phyloP scores from a whole-genome alignment of 1,140 invertebrate genomes.

The Drosophila rhopaloa region DNA sequence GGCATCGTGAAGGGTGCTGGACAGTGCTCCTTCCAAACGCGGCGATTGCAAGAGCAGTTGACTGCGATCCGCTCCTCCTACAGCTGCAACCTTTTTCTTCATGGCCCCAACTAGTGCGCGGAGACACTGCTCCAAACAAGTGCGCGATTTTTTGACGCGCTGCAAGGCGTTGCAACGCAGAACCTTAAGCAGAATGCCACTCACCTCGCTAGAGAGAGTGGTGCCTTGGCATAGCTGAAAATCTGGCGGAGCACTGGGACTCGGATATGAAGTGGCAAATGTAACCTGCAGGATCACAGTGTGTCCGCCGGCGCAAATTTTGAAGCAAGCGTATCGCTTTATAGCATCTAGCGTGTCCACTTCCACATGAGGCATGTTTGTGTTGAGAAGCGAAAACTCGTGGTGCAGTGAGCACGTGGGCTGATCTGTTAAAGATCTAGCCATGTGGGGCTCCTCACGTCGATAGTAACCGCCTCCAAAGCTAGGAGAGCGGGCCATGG shows the following conservation, averaged over 20 bases:
- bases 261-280: constrained; percentile 80
- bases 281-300: constrained; percentile 90
- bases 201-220: constrained; percentile 87
- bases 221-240: constrained; percentile 89
- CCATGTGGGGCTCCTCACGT: constrained; percentile 73
- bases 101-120: constrained; percentile 89
- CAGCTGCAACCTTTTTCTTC: constrained; percentile 85
- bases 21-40: constrained; percentile 76
- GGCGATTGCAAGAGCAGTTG: constrained; percentile 81
- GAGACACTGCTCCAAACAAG: constrained; percentile 92
- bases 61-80: constrained; percentile 77
- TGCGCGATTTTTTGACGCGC: constrained; percentile 90
- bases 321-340: constrained; percentile 90
- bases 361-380: constrained; percentile 93
- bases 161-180: constrained; percentile 90
- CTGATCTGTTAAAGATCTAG: constrained; percentile 80
- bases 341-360: constrained; percentile 90
- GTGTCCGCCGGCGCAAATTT: constrained; percentile 89
- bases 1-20: constrained; percentile 88
- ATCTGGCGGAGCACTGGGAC: constrained; percentile 87
- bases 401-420: constrained; percentile 90
- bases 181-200: constrained; percentile 88
- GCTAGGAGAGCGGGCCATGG: constrained; percentile 69
- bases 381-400: constrained; percentile 94
- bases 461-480: constrained; percentile 55